Evolutionary conservation across 64 coral and sea anemone genomes (phyloP).

Genomic region (Orbicella faveolata): DNA sequence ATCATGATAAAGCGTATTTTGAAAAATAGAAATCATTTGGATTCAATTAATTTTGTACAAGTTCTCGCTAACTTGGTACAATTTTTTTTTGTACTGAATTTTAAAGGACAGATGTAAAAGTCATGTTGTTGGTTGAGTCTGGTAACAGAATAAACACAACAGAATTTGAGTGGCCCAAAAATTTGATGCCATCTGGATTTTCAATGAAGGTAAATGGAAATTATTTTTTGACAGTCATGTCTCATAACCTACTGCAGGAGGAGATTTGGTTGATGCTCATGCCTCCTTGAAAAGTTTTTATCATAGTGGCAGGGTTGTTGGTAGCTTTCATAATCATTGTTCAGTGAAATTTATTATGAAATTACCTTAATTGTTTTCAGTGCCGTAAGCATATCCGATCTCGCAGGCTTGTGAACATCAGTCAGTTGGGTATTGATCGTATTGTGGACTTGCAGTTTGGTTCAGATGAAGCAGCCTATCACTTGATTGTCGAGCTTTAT

Average conservation of each 20-base stretch:
- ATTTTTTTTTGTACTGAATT: background rate
- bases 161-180: conserved; percentile 99
- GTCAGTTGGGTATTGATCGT: conserved; percentile 91
- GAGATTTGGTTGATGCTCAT: no score
- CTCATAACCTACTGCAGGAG: no score
- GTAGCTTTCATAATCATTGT: no score
- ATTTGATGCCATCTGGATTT: conserved; percentile 95
- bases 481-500: conserved; percentile 93
- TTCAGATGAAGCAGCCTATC: conserved; percentile 89
- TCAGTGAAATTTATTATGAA: background rate
- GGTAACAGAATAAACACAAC: conserved; percentile 87
- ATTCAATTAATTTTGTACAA: no score
- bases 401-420: conserved; percentile 75
- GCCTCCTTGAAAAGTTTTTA: no score
- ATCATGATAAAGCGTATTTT: no score
- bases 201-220: conserved; percentile 82
- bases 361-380: conserved; percentile 26
- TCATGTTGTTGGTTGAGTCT: conserved; percentile 88
- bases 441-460: conserved; percentile 99
- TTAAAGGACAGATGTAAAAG: conserved; percentile 84
- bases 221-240: no score
- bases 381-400: conserved; percentile 86
- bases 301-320: no score
- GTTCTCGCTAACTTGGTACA: background rate
- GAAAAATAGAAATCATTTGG: no score